Conservation (phyloP, 2,797 vertebrate species). For the Pristis pectinata region DNA sequence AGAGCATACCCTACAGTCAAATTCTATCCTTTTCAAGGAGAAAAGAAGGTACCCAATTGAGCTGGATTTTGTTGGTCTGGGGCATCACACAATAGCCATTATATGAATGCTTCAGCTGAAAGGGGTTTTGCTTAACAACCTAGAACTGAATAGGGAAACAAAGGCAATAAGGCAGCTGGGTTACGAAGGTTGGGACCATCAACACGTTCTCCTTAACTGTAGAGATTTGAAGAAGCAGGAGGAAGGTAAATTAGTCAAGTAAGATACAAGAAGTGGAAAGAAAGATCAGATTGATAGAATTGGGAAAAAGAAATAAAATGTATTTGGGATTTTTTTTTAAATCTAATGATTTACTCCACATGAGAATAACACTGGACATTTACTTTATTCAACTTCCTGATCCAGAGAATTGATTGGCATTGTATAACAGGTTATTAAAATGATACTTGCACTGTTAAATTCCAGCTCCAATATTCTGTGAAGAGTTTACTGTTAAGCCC, state of each 20-base stretch:
- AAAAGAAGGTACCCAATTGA: slow-evolving; percentile 62
- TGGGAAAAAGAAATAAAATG: neutral
- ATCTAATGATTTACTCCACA: neutral
- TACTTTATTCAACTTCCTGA: neutral
- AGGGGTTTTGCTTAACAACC: neutral
- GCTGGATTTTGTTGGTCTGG: neutral
- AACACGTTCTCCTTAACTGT: neutral
- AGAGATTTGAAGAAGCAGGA: neutral
- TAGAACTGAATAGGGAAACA: neutral
- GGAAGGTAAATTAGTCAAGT: neutral
- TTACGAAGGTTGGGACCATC: neutral
- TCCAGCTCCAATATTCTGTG: neutral
- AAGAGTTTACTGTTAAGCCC: neutral
- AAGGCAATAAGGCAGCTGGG: neutral
- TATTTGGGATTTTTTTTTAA: neutral
- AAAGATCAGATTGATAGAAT: neutral
- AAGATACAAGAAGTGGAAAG: neutral
- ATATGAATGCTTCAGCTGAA: neutral
- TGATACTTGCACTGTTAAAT: neutral
- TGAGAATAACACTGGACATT: neutral
- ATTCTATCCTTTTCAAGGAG: slow-evolving; percentile 69
- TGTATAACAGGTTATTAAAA: neutral
- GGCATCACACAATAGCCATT: neutral
- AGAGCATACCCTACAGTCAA: slow-evolving; percentile 81
- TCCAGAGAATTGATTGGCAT: neutral